A percentile compares a stretch with the other conserved stretches of the same genome.
Evolutionary conservation across 2,797 vertebrate species (phyloP).

Genomic region (Picus viridis): DNA sequence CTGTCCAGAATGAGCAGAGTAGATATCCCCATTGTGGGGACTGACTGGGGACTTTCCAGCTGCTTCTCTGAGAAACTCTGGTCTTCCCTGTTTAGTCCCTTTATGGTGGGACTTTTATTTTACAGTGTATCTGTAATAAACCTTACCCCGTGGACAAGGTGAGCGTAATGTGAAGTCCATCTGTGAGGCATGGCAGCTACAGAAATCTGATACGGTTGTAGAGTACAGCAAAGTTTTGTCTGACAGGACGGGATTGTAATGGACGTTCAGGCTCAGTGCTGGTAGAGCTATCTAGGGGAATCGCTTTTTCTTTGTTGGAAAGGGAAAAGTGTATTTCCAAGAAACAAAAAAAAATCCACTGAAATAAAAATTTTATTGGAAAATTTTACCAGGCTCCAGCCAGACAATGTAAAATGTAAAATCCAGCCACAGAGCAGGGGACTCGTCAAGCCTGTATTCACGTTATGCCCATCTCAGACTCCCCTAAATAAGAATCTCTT

Average conservation of each 20-base stretch:
- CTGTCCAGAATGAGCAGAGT: neutral
- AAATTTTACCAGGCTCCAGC: neutral
- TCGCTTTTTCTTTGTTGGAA: neutral
- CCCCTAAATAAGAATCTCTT: neutral
- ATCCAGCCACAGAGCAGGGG: neutral
- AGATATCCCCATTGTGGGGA: neutral
- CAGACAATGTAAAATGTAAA: neutral
- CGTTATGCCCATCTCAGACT: too few relatives aligned
- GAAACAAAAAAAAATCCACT: neutral
- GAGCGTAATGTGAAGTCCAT: neutral
- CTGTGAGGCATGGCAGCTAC: neutral
- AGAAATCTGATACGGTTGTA: neutral
- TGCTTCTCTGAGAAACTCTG: neutral
- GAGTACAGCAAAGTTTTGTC: neutral
- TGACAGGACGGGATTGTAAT: neutral
- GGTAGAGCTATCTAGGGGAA: neutral
- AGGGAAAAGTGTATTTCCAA: neutral
- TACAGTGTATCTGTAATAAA: neutral
- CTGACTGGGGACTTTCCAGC: neutral
- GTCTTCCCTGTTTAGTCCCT: neutral
- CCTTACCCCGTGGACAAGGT: neutral
- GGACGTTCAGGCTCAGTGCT: neutral
- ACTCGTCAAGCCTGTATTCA: neutral
- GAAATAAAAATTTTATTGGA: neutral
- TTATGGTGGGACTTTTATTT: neutral